Evolutionary conservation across 2,797 vertebrate species (phyloP).

Genomic region (Chelidonichthys spinosus): DNA sequence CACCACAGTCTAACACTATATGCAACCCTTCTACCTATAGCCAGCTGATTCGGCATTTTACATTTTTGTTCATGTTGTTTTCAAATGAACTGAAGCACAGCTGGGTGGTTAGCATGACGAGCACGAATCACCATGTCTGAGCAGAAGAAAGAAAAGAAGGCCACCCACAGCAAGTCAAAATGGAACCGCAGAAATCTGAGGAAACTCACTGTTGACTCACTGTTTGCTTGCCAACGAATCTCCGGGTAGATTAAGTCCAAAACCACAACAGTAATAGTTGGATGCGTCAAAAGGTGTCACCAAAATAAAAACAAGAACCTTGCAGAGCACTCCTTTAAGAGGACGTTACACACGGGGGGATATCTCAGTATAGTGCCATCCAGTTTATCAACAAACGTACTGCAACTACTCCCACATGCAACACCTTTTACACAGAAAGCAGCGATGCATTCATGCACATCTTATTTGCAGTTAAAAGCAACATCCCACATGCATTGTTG

Average conservation of each 20-base stretch:
- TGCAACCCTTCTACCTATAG: not conserved
- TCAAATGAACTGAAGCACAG: not conserved
- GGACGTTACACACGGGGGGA: not conserved
- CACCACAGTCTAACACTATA: not conserved
- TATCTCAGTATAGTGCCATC: not conserved
- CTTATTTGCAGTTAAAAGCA: no score
- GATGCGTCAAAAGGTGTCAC: constrained; percentile 34
- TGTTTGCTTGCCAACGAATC: constrained; percentile 41
- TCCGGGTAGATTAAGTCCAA: constrained; percentile 39
- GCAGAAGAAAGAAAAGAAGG: constrained; percentile 1
- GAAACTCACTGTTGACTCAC: constrained; percentile 44
- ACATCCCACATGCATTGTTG: not conserved
- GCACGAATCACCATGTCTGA: not conserved
- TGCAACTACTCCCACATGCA: not conserved
- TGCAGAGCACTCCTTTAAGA: constrained; percentile 14
- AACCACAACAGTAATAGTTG: constrained; percentile 45
- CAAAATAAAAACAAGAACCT: constrained; percentile 18
- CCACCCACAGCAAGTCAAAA: constrained; percentile 18
- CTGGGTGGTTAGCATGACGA: not conserved
- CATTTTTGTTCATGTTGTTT: not conserved
- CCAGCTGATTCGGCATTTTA: not conserved
- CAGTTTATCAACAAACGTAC: not conserved
- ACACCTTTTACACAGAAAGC: not conserved
- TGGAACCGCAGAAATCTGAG: constrained; percentile 18
- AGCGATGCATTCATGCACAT: not conserved